Evolutionary conservation across 2,888 invertebrate species (phyloP).

Genomic region (Osedax frankpressi): DNA sequence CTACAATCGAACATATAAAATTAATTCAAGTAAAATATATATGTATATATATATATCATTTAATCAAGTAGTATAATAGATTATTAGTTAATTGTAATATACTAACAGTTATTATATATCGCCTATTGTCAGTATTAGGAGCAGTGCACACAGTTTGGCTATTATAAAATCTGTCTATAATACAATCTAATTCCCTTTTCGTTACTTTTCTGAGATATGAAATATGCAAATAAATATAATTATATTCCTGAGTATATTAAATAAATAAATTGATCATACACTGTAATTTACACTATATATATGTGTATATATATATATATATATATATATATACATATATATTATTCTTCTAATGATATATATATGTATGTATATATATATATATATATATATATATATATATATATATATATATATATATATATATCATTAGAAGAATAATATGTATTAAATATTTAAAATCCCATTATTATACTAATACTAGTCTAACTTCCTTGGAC

Average conservation of each 20-base stretch:
- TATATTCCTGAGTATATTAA: too few species aligned
- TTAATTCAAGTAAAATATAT: not conserved
- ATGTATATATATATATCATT: not conserved
- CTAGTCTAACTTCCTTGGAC: not conserved
- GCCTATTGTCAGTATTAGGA: not conserved
- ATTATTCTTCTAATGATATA: not conserved
- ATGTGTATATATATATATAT: too few species aligned
- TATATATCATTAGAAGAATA: not conserved
- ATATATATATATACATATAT: not conserved
- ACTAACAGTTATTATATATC: not conserved
- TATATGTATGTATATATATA: not conserved
- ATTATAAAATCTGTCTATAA: not conserved
- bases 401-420: not conserved
- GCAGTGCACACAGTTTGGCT: not conserved
- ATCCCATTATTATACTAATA: too few species aligned
- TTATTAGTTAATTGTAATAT: not conserved
- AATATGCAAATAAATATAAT: too few species aligned
- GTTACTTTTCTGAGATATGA: not conserved
- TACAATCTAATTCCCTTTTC: not conserved
- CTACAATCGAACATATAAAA: not conserved
- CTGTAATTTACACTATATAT: too few species aligned
- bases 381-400: not conserved
- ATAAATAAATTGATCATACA: too few species aligned
- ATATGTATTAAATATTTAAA: not conserved
- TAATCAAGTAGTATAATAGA: not conserved